A percentile compares a stretch with the other conserved stretches of the same genome.
Conservation (phyloP, 2,797 vertebrate genomes). For the Semaprochilodus insignis region DNA sequence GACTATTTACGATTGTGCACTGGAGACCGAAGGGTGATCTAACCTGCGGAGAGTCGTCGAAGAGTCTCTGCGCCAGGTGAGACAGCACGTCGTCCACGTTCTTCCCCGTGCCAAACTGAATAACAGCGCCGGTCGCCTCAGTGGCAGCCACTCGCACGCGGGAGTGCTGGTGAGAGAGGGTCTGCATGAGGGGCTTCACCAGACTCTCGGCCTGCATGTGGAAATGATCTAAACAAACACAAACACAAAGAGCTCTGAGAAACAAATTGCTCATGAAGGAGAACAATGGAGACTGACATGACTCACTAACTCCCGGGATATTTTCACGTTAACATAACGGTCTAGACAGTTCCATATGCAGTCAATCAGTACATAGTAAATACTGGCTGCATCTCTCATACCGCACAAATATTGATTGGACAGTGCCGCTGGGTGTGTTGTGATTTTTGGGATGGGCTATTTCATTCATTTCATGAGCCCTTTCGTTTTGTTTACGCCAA, state of each 20-base stretch:
- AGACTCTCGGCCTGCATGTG: conserved; percentile 93
- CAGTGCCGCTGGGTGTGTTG: too few relatives aligned
- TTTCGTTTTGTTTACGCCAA: too few relatives aligned
- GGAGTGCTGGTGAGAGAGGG: conserved; percentile 91
- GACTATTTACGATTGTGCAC: too few relatives aligned
- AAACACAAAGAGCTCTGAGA: neutral
- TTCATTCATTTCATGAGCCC: too few relatives aligned
- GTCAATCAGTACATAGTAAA: too few relatives aligned
- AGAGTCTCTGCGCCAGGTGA: conserved; percentile 93
- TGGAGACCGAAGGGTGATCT: neutral
- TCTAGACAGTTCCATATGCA: too few relatives aligned
- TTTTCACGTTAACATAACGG: too few relatives aligned
- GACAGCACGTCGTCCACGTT: conserved; percentile 91
- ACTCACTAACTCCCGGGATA: neutral
- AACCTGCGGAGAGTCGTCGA: conserved; percentile 94
- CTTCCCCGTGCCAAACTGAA: conserved; percentile 87
- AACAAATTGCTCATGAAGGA: neutral
- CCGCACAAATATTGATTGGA: too few relatives aligned
- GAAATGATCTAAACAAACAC: conserved; percentile 85
- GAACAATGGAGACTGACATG: neutral
- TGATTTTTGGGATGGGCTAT: too few relatives aligned
- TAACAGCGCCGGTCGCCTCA: conserved; percentile 87
- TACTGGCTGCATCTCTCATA: too few relatives aligned
- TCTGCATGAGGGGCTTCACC: conserved; percentile 90
- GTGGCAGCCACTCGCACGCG: conserved; percentile 89